A percentile compares a stretch with the other conserved stretches of the same genome.
These are phyloP conservation scores for Sebastes hopkinsi DNA, from an alignment of 2,797 vertebrate species.

Conservation along the genomic window DNA sequence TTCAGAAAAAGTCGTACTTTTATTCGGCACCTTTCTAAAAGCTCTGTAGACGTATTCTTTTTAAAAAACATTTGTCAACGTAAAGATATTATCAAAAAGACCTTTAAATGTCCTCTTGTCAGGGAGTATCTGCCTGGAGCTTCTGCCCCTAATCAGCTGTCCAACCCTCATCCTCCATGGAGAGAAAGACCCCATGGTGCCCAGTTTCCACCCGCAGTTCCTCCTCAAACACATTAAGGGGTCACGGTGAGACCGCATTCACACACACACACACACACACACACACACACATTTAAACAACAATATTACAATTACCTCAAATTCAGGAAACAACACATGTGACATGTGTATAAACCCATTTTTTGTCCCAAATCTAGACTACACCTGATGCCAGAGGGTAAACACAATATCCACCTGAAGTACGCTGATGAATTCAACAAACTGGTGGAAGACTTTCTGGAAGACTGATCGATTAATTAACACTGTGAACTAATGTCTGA, in stretches of 20 bases:
- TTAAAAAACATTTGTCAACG: no score
- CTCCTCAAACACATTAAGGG: slow-evolving; percentile 85
- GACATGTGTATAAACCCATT: neutral
- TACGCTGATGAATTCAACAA: slow-evolving; percentile 90
- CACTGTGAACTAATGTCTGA: neutral
- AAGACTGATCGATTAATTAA: slow-evolving; percentile 21
- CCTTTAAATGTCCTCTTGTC: neutral
- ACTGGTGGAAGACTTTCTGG: slow-evolving; percentile 87
- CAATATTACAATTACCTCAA: neutral
- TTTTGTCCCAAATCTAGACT: slow-evolving; percentile 77
- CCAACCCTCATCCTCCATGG: slow-evolving; percentile 92
- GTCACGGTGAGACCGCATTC: slow-evolving; percentile 82
- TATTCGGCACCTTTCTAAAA: no score
- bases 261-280: slow-evolving; percentile 65
- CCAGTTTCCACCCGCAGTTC: slow-evolving; percentile 84
- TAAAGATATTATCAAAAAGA: no score
- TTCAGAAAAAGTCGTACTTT: no score
- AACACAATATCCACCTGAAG: slow-evolving; percentile 91
- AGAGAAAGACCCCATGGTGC: slow-evolving; percentile 90
- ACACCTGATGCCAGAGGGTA: slow-evolving; percentile 89
- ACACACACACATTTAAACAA: neutral
- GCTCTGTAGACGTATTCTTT: no score
- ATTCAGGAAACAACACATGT: neutral
- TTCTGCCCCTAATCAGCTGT: slow-evolving; percentile 86
- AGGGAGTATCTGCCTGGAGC: slow-evolving; percentile 90